phyloP scores from a whole-genome alignment of 2,888 invertebrate species.

The Dynastes grantii region DNA sequence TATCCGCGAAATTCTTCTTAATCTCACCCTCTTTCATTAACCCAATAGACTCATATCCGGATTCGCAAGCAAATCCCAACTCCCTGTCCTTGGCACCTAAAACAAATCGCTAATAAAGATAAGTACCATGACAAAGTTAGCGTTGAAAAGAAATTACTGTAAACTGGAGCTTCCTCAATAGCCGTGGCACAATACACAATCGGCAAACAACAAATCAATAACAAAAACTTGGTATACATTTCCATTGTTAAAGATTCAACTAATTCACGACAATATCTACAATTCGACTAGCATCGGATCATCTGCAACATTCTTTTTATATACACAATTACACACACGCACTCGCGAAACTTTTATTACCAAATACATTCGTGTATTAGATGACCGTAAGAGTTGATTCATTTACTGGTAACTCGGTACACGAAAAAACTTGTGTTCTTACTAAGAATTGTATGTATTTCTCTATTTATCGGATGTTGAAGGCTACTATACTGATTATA shows the following conservation, averaged over 20 bases:
- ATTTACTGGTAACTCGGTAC: not conserved
- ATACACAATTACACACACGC: not conserved
- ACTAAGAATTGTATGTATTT: not conserved
- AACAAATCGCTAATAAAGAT: not conserved
- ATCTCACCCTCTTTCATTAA: slow-evolving; percentile 39
- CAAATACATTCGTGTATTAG: not conserved
- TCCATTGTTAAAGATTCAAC: not conserved
- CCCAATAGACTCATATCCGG: slow-evolving; percentile 24
- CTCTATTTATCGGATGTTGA: slow-evolving; percentile 4
- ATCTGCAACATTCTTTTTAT: slow-evolving; percentile 17
- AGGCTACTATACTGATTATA: slow-evolving; percentile 21
- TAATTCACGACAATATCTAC: slow-evolving; percentile 1
- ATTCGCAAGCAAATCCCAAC: slow-evolving; percentile 33
- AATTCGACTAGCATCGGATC: slow-evolving; percentile 6
- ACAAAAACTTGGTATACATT: slow-evolving; percentile 11
- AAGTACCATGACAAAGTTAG: not conserved
- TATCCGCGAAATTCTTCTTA: slow-evolving; percentile 20
- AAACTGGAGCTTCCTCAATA: slow-evolving; percentile 33
- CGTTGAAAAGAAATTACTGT: slow-evolving; percentile 6
- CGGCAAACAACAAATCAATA: slow-evolving; percentile 13
- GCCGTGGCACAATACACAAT: slow-evolving; percentile 7
- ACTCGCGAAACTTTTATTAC: not conserved
- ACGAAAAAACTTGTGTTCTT: slow-evolving; percentile 8
- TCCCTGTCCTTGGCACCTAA: slow-evolving; percentile 33
- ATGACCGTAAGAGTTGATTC: not conserved